These are phyloP conservation scores for Siniperca undulata DNA, from an alignment of 2,797 vertebrate species.

Conservation along the genomic window DNA sequence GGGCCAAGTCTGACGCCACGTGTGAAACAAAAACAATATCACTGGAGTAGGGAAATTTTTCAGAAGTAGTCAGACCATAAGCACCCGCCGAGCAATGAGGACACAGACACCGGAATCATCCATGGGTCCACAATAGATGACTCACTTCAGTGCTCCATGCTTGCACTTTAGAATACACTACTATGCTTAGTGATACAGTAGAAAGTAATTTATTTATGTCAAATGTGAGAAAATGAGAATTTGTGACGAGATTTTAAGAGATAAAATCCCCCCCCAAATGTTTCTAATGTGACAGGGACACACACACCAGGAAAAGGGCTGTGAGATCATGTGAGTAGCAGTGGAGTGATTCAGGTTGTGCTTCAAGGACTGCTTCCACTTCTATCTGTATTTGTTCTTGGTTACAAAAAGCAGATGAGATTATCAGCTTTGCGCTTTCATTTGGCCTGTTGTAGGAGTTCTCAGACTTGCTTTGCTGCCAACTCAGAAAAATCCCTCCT, in stretches of 20 bases:
- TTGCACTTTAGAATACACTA: conserved; percentile 6
- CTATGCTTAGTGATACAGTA: background rate
- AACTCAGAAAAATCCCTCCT: conserved; percentile 59
- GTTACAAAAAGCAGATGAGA: conserved; percentile 56
- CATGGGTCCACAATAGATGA: conserved; percentile 38
- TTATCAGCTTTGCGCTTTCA: conserved; percentile 61
- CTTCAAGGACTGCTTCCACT: conserved; percentile 31
- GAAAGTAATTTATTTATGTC: conserved; percentile 15
- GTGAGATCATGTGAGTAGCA: conserved; percentile 14
- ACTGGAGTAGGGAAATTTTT: conserved; percentile 18
- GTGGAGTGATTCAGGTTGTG: conserved; percentile 29
- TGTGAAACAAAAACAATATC: conserved; percentile 43
- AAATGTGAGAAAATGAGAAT: conserved; percentile 22
- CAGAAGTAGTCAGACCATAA: conserved; percentile 21
- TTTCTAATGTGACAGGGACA: conserved; percentile 22
- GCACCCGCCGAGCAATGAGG: conserved; percentile 19
- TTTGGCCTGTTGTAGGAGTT: conserved; percentile 57
- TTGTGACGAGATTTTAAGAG: background rate
- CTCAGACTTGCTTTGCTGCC: conserved; percentile 54
- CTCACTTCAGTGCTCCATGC: conserved; percentile 19
- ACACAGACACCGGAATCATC: conserved; percentile 26
- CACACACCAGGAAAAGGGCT: conserved; percentile 2
- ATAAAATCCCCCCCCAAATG: background rate
- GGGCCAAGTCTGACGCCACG: conserved; percentile 9
- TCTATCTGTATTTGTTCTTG: conserved; percentile 56